Base-by-base conservation (phyloP, 1,140 invertebrate species). In the Achroia grisella region DNA sequence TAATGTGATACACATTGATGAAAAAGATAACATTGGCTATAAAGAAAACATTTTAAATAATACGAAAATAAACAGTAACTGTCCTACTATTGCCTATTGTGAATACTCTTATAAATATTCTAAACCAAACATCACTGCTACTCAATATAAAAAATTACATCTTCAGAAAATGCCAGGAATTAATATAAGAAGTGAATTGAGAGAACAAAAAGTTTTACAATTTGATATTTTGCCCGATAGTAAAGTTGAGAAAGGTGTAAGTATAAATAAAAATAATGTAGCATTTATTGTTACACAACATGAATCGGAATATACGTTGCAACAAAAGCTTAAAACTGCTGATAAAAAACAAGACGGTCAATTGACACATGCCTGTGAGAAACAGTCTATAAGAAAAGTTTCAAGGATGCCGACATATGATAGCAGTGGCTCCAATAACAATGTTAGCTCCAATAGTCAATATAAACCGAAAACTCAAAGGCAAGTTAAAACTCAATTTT, bases 131-230 rank as follows among this genome's bases (percentile, higher is more conserved):
- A 43, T 37, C 10, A 46, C 54, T 35, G 27, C 9, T 36, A 35
- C 31, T 9, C 36, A 41, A 13, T 42, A 52, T 23, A 77, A 66
- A 65, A 23, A 3, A 2, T 33, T 86, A 39, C 46, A 75, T 51
- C 31, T 86, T 36, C 83, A 86, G 64, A 48, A 64, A 43, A 79
- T 86, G 76, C 86, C 86, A 17, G 71, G 71, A 52, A 73, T 86
- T 32, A 81, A 77, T 58, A 87, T 87, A 43, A 79, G 84, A 64
- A 75, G 80, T 13, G 71, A 85, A 57, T 52, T 87, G n/a, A 87
- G 66, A 32, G 64, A 72, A 17, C 84, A 86, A 55, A 85, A 80
- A 49, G 82, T 86, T 30, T 66, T 84, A 40, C 70, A 78, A 14
- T 56, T 86, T 52, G 73, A 87, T 63, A 87, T 87, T 50, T 46